These are phyloP conservation scores for Drosophila neotestacea DNA, from an alignment of 2,888 invertebrate genomes.

Conservation along the genomic window DNA sequence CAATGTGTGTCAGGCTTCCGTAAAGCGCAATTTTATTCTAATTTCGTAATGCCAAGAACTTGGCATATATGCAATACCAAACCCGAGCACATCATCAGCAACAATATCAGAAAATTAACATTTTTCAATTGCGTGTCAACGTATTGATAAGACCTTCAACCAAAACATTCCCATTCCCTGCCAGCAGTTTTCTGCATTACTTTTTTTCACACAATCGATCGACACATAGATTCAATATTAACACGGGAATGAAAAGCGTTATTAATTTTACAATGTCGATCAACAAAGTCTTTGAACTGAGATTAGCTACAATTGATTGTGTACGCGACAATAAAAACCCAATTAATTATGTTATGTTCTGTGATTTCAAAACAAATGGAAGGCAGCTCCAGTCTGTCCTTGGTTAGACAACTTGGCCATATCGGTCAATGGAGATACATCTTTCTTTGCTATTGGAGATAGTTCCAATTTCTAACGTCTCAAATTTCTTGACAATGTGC, in stretches of 20 bases:
- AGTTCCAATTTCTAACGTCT: conserved; percentile 39
- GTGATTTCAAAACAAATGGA: conserved; percentile 6
- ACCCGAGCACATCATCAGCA: conserved; percentile 5
- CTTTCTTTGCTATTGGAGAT: conserved; percentile 11
- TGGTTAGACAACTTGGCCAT: conserved; percentile 33
- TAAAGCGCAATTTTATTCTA: conserved; percentile 72
- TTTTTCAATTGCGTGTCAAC: conserved; percentile 67
- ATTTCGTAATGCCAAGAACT: conserved; percentile 67
- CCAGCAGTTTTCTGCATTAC: conserved; percentile 48
- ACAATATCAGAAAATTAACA: conserved; percentile 73
- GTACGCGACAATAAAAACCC: conserved; percentile 23
- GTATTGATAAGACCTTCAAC: conserved; percentile 64
- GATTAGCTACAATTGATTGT: conserved; percentile 59
- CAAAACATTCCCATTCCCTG: conserved; percentile 48
- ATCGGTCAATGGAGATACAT: conserved; percentile 54
- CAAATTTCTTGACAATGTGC: conserved; percentile 19
- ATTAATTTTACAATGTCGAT: conserved; percentile 44
- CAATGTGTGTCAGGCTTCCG: conserved; percentile 52
- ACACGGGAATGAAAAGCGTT: conserved; percentile 19
- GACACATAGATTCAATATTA: conserved; percentile 41
- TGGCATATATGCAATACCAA: conserved; percentile 60
- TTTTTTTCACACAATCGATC: conserved; percentile 48
- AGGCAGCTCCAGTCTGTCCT: conserved; percentile 43
- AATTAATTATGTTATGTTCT: conserved; percentile 54
- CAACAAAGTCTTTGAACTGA: conserved; percentile 13